These are phyloP conservation scores for Onychomys arenicola DNA, from an alignment of 2,797 vertebrate genomes.

Conservation along the genomic window DNA sequence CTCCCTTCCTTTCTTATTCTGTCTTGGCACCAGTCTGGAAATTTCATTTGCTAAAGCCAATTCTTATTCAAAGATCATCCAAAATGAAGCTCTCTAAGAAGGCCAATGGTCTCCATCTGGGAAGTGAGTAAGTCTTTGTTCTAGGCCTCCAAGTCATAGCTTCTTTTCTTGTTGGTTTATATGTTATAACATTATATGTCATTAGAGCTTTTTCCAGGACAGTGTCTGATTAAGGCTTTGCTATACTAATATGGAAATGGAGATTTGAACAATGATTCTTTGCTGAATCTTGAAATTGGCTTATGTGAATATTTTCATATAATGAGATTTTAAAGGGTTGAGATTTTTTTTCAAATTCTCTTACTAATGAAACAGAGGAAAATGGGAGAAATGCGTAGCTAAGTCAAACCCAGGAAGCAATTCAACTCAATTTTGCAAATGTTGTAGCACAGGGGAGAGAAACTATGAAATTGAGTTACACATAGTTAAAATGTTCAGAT, in stretches of 20 bases:
- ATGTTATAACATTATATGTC: slow-evolving; percentile 57
- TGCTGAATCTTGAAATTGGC: slow-evolving; percentile 32
- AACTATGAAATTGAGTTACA: neutral
- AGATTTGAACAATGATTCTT: slow-evolving; percentile 59
- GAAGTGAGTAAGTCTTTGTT: slow-evolving; percentile 55
- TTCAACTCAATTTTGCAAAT: slow-evolving; percentile 29
- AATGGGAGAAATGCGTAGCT: neutral
- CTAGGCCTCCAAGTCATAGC: slow-evolving; percentile 24
- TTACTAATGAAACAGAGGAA: slow-evolving; percentile 31
- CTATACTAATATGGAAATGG: slow-evolving; percentile 43
- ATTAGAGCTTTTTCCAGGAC: slow-evolving; percentile 58
- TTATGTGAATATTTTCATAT: slow-evolving; percentile 67
- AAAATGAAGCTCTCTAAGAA: slow-evolving; percentile 44
- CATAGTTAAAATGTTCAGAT: neutral
- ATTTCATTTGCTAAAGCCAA: slow-evolving; percentile 42
- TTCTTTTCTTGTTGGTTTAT: slow-evolving; percentile 69
- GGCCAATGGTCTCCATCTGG: slow-evolving; percentile 38
- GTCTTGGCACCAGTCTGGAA: slow-evolving; percentile 22
- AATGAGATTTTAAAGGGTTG: slow-evolving; percentile 1
- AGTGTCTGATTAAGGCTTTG: slow-evolving; percentile 60
- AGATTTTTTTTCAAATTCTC: neutral
- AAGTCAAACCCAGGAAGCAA: slow-evolving; percentile 22
- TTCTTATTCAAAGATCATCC: slow-evolving; percentile 54
- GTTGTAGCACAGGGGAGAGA: neutral
- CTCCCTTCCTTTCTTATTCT: neutral